These are phyloP conservation scores for Phainopepla nitens DNA, from an alignment of 2,113 vertebrate species.

Conservation along the genomic window DNA sequence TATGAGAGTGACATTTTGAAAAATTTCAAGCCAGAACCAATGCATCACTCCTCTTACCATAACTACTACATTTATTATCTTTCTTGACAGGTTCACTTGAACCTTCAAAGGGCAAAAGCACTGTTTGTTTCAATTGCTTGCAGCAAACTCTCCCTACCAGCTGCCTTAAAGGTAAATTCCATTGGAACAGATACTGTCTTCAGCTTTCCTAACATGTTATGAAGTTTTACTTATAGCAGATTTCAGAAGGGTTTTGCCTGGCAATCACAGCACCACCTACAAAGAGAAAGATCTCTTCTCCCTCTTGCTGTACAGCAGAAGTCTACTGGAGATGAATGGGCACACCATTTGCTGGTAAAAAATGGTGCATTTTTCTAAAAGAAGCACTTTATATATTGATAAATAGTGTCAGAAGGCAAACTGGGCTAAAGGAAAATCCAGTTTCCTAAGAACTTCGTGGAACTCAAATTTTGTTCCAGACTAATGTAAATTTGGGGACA, in stretches of 20 bases:
- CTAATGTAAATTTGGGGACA: background rate
- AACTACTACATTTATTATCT: background rate
- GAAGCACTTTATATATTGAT: background rate
- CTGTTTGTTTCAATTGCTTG: background rate
- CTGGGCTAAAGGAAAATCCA: background rate
- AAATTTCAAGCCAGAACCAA: background rate
- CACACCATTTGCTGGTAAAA: background rate
- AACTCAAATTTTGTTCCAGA: background rate
- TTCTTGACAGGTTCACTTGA: background rate
- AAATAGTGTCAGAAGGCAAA: background rate
- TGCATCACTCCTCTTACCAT: background rate
- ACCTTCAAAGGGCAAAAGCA: background rate
- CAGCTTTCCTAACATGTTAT: background rate
- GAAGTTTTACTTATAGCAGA: background rate
- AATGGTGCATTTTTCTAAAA: fast-evolving
- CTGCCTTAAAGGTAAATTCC: background rate
- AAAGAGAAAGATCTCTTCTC: background rate
- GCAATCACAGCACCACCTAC: background rate
- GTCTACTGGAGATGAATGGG: background rate
- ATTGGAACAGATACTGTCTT: background rate
- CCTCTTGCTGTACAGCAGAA: background rate
- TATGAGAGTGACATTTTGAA: background rate
- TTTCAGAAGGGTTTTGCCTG: background rate
- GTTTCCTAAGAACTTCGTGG: background rate
- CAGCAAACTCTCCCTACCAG: background rate